These are phyloP conservation scores for Conopomorpha cramerella DNA, from an alignment of 1,140 invertebrate genomes.

Conservation along the genomic window DNA sequence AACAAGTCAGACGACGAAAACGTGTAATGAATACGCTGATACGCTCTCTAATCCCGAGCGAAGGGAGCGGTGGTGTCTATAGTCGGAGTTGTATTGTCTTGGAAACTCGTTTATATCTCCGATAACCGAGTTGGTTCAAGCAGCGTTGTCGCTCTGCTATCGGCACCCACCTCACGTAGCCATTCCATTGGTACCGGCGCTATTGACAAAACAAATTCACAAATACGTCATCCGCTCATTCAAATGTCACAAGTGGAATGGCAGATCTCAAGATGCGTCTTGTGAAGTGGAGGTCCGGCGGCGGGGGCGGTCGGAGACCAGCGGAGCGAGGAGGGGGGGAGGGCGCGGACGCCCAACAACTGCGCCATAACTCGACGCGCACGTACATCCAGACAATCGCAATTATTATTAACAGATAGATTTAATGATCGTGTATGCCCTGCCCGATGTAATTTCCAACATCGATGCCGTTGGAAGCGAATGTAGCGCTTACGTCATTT, in stretches of 20 bases:
- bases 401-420: conserved; percentile 48
- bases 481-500: conserved; percentile 19
- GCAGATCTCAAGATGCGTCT: conserved; percentile 30
- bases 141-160: no score
- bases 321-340: no score
- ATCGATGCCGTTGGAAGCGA: conserved; percentile 11
- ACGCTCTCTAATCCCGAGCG: no score
- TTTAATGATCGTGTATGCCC: conserved; percentile 31
- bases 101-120: no score
- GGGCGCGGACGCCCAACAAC: conserved; percentile 22
- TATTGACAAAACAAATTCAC: conserved; percentile 15
- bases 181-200: no score
- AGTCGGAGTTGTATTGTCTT: no score
- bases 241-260: conserved; percentile 31
- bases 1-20: no score
- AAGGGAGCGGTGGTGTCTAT: no score
- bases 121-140: no score
- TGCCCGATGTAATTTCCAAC: conserved; percentile 17
- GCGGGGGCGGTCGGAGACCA: conserved; percentile 7
- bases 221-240: conserved; percentile 21
- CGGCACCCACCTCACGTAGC: no score
- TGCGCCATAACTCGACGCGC: conserved; percentile 37
- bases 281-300: conserved; percentile 14
- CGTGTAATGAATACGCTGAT: no score
- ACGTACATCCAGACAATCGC: conserved; percentile 40